phyloP scores from a whole-genome alignment of 2,113 vertebrate species.

The Gambusia affinis region DNA sequence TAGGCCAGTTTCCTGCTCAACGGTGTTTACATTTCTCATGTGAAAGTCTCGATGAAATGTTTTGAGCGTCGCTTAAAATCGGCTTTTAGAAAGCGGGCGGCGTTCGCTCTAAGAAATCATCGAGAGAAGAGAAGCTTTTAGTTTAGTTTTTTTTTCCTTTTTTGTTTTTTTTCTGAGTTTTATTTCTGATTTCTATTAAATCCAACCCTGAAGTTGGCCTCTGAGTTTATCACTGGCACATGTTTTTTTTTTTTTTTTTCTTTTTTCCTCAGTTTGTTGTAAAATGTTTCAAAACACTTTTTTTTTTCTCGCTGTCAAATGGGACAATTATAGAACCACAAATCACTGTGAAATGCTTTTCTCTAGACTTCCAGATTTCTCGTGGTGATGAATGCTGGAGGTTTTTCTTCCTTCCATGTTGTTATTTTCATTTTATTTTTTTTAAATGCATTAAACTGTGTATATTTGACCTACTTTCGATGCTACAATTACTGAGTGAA shows the following conservation, averaged over 20 bases:
- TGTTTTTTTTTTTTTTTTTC: no score
- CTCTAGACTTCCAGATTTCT: not conserved
- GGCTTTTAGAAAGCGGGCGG: not conserved
- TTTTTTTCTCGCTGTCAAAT: no score
- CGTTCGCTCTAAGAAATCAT: not conserved
- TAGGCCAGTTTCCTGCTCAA: no score
- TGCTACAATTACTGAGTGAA: not conserved
- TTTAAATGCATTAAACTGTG: not conserved
- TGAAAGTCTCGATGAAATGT: not conserved
- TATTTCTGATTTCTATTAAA: no score
- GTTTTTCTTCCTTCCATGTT: not conserved
- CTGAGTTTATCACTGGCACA: no score
- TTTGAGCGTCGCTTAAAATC: not conserved
- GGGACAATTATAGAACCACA: no score
- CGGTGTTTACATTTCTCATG: not conserved
- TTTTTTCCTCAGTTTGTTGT: no score
- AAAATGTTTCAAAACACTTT: no score
- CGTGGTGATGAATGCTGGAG: not conserved
- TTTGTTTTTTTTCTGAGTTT: not conserved
- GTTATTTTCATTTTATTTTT: not conserved
- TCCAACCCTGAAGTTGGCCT: no score
- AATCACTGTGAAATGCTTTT: no score
- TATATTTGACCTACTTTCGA: not conserved
- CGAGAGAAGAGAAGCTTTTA: no score
- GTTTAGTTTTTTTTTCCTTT: no score